Percentiles rank a stretch among this genome's conserved stretches.
Evolutionary conservation across 1,140 invertebrate genomes (phyloP).

Genomic region (Plectus sambesii): DNA sequence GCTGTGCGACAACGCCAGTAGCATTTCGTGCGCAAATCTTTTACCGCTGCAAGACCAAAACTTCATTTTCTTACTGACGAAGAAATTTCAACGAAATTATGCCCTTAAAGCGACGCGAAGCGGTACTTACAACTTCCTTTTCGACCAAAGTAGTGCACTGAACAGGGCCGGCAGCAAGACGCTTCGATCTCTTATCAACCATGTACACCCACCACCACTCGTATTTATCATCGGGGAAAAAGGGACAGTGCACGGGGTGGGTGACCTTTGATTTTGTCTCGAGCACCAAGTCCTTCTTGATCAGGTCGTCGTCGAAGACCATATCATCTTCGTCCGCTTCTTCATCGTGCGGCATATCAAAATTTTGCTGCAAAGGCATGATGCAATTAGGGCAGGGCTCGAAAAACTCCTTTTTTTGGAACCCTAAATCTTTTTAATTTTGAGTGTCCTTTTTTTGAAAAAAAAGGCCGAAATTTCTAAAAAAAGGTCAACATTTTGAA

Average conservation of each 20-base stretch:
- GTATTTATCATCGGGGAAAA: constrained; percentile 88
- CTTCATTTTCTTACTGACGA: not conserved
- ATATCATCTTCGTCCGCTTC: constrained; percentile 53
- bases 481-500: too few species aligned
- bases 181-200: constrained; percentile 77
- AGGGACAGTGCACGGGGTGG: constrained; percentile 87
- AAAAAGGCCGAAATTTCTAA: too few species aligned
- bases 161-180: constrained; percentile 75
- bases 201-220: constrained; percentile 99
- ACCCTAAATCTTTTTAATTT: too few species aligned
- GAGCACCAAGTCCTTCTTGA: constrained; percentile 65
- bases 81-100: not conserved
- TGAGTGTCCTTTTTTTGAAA: too few species aligned
- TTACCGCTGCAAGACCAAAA: too few species aligned
- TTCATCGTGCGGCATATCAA: too few species aligned
- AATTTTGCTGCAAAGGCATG: too few species aligned
- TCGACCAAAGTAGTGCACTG: constrained; percentile 59
- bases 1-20: not conserved
- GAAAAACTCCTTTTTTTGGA: too few species aligned
- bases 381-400: too few species aligned
- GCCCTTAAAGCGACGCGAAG: not conserved
- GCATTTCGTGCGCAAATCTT: not conserved
- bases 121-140: constrained; percentile 46
- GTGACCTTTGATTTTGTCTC: constrained; percentile 89
- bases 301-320: constrained; percentile 49